These are phyloP conservation scores for Himantopus leucocephalus DNA, from an alignment of 2,113 vertebrate genomes.

Conservation along the genomic window DNA sequence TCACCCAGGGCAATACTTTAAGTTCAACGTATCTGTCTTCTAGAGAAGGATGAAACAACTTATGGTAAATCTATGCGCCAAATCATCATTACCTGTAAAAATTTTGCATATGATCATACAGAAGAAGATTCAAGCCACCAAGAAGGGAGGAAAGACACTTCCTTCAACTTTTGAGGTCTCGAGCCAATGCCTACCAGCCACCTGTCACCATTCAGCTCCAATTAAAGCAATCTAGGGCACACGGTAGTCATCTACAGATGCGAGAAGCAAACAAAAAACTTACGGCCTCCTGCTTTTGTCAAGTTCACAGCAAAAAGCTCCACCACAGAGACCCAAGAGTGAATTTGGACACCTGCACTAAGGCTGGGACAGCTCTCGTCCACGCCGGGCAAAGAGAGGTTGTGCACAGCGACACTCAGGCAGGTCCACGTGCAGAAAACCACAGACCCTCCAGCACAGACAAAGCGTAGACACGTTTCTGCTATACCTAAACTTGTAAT, in stretches of 20 bases:
- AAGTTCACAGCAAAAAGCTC: background rate
- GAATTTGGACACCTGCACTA: too few relatives aligned
- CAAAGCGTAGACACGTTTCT: rapidly evolving
- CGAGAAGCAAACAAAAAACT: background rate
- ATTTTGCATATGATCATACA: too few relatives aligned
- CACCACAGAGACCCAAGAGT: background rate
- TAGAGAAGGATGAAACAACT: background rate
- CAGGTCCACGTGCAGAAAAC: background rate
- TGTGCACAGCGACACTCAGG: rapidly evolving
- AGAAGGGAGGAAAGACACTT: background rate
- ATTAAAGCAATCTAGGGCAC: background rate
- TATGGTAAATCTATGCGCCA: background rate
- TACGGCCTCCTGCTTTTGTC: background rate
- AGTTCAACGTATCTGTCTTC: background rate
- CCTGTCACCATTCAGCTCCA: too few relatives aligned
- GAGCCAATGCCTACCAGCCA: background rate
- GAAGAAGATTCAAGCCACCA: background rate
- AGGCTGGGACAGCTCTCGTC: background rate
- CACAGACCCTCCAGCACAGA: background rate
- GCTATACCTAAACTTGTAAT: rapidly evolving
- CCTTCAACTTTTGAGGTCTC: background rate
- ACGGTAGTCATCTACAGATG: background rate
- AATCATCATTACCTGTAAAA: background rate
- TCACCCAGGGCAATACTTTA: background rate
- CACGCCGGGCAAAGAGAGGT: background rate